Conservation (phyloP, 2,888 invertebrate genomes). For the Drosophila quasianomalipes region DNA sequence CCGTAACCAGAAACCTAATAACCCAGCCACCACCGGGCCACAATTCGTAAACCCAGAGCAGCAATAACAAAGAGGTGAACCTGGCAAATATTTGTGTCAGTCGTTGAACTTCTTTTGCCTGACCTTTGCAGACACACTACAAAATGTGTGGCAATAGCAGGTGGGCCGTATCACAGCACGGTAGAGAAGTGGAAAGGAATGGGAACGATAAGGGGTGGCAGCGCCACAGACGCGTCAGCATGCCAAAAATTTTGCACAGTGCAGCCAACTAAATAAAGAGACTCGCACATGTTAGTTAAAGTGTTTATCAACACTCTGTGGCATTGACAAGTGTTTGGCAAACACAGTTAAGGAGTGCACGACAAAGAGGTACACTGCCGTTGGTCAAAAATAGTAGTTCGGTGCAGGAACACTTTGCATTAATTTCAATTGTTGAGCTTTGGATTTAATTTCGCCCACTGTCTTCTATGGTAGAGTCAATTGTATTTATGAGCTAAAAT, state of each 20-base stretch:
- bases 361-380: neutral
- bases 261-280: constrained; percentile 39
- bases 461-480: neutral
- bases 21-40: neutral
- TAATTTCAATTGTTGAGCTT: neutral
- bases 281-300: constrained; percentile 24
- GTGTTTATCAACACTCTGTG: constrained; percentile 48
- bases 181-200: neutral
- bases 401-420: neutral
- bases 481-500: neutral
- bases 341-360: neutral
- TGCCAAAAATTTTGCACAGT: constrained; percentile 44
- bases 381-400: neutral
- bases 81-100: constrained; percentile 74
- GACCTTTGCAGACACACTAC: constrained; percentile 48
- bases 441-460: neutral
- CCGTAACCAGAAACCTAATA: neutral
- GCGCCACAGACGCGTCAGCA: constrained; percentile 40
- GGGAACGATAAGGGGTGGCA: neutral
- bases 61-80: constrained; percentile 54
- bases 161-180: neutral
- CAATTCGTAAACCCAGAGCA: constrained; percentile 29
- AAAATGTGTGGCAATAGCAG: constrained; percentile 10
- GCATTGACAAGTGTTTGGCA: constrained; percentile 36
- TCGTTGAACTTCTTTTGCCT: constrained; percentile 73